Conservation (phyloP, 2,797 vertebrate genomes). For the Meriones psammophilus region DNA sequence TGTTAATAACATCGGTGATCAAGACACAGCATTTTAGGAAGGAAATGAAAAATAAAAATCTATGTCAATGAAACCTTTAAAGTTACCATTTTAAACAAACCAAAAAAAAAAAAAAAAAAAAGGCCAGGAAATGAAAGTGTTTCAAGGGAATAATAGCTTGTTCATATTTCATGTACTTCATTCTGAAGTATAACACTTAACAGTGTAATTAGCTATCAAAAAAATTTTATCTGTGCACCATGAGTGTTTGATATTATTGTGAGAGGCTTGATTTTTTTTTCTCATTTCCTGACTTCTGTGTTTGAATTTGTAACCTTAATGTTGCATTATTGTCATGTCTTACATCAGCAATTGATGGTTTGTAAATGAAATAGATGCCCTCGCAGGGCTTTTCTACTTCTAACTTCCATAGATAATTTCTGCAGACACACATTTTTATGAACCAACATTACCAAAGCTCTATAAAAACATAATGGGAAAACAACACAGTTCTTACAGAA, state of each 20-base stretch:
- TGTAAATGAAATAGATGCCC: constrained; percentile 82
- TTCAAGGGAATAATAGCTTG: constrained; percentile 77
- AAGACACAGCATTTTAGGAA: constrained; percentile 63
- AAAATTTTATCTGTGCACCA: constrained; percentile 80
- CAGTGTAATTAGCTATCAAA: constrained; percentile 83
- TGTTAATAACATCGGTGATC: constrained; percentile 54
- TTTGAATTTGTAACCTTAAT: constrained; percentile 79
- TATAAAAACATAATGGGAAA: constrained; percentile 84
- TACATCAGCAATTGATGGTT: constrained; percentile 83
- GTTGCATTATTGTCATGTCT: constrained; percentile 74
- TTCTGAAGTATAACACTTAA: constrained; percentile 82
- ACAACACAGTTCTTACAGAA: constrained; percentile 80
- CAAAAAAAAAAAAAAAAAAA: constrained; percentile 33
- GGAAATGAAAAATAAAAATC: constrained; percentile 80
- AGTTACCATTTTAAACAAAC: constrained; percentile 76
- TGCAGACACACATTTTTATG: constrained; percentile 82
- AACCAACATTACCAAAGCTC: constrained; percentile 81
- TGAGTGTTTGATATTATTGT: constrained; percentile 80
- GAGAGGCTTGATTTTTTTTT: constrained; percentile 78
- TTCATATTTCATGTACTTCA: constrained; percentile 80
- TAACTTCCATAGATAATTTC: constrained; percentile 83
- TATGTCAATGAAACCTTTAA: constrained; percentile 76
- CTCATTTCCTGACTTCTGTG: constrained; percentile 81
- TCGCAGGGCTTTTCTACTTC: constrained; percentile 78
- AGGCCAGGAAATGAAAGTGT: constrained; percentile 78